These are phyloP conservation scores for Craterocephalus amniculus DNA, from an alignment of 2,797 vertebrate species.

Conservation along the genomic window DNA sequence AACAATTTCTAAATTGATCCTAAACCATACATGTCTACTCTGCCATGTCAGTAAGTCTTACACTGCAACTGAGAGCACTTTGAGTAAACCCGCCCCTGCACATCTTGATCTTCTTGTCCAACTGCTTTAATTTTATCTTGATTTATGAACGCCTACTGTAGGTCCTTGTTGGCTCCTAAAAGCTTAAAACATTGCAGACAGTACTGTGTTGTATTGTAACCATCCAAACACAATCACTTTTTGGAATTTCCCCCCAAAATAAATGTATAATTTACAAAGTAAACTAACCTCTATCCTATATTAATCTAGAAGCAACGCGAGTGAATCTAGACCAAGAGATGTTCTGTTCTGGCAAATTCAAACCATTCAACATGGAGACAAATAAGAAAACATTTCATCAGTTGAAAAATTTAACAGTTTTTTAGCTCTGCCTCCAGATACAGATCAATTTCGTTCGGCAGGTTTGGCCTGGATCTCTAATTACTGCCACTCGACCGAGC, in stretches of 20 bases:
- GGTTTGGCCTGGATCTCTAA: conserved; percentile 63
- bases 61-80: neutral
- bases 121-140: conserved; percentile 45
- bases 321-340: conserved; percentile 38
- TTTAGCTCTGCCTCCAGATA: conserved; percentile 36
- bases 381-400: conserved; percentile 23
- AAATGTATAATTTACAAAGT: conserved; percentile 9
- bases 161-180: conserved; percentile 1
- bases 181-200: neutral
- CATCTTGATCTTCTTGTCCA: conserved; percentile 33
- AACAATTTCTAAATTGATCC: conserved; percentile 48
- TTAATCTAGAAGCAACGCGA: conserved; percentile 25
- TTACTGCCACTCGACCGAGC: conserved; percentile 59
- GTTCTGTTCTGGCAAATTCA: conserved; percentile 32
- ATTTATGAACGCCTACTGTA: conserved; percentile 32
- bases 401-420: conserved; percentile 41
- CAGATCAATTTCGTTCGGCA: conserved; percentile 58
- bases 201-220: conserved; percentile 1
- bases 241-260: neutral
- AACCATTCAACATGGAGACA: conserved; percentile 23
- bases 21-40: conserved; percentile 19
- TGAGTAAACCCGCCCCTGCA: conserved; percentile 1
- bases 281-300: conserved; percentile 33
- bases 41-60: neutral
- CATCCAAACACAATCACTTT: conserved; percentile 14